Evolutionary conservation across 2,797 vertebrate species (phyloP), one percentile per base, ranked within the genome.

Genomic region (Eupleurogrammus muticus): DNA sequence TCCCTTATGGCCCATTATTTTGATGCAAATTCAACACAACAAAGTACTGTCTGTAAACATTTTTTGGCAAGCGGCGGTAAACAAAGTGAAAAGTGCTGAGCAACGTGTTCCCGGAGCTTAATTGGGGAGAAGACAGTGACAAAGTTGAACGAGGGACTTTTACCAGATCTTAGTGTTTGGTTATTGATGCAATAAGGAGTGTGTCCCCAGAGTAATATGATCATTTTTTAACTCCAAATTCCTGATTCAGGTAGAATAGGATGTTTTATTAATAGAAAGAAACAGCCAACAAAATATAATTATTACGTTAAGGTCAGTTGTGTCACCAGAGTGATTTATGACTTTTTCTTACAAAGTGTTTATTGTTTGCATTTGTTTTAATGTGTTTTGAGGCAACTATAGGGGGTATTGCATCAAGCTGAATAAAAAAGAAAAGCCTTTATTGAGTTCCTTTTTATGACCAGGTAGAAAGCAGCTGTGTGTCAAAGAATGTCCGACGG

Each of bases 1-100:
- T 81, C 66, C 73, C 83, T 71, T 70, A 75, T 73, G 81, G 80
- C 73, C 80, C 71, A 77, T 85, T 88, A 87, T 87, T 86, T 85
- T 83, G 77, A 89, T 87, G 82, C 81, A 83, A 85, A 87, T 84
- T 72, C 21, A 5, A 82, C 82, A 77, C 66, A 84, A 87, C 82
- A 83, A 77, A 86, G 79, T 68, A 51, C 72, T 76, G 64, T 51
- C 48, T 9, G 60, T 56, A 46, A 87, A 79, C 66, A 73, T 62
- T 81, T 79, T 79, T 86, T 89, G 86, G 87, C 87, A 79, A 67
- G 82, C 66, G 62, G 69, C 54, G 69, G 71, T 47, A 65, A 79
- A 81, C 80, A 85, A 78, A 81, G 82, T 81, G 53, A 21, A 85
- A 90, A 89, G 77, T 83, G 86, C 88, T 87, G 87, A 85, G 81